Evolutionary conservation across 2,888 invertebrate species (phyloP), one percentile per base, ranked within the genome.

Genomic region (Spodoptera exigua): DNA sequence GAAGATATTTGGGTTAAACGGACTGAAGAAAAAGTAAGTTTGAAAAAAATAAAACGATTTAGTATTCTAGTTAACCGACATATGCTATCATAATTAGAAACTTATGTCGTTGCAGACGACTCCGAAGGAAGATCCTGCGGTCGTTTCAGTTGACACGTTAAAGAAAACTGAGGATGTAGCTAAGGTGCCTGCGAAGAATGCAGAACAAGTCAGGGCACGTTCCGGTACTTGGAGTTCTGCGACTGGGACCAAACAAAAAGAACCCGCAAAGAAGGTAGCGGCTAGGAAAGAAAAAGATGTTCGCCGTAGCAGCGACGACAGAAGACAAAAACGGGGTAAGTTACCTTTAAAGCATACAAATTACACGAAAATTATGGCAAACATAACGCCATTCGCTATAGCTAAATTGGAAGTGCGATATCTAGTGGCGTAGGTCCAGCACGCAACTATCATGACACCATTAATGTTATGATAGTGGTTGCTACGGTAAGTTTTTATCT

Each of bases 1-100:
- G 97, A 97, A 81, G 96, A 97, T 75, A 95, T 97, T 76, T 97
- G 97, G 97, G 94, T 97, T 32, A 95, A 95, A 79, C 91, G 96
- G 79, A 87, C 90, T 13, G 95, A 95, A 52, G 86, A 94, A 76
- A 94, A 95, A 88, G 96, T 96, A 87, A 95, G 95, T 91, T 52
- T 16, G 1, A 36, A 9, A 39, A 18, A 36, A 17, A 34, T 4
- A 4, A 17, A 36, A 32, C 32, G 1, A 43, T 34, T 51, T n/a
- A 7, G 27, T 27, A 16, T 18, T 14, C 35, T 14, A 35, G 14
- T 18, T 39, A 40, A 37, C 40, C 5, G 13, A 10, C 3, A 37
- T 0, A 17, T 35, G 1, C 32, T n/a, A 37, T 9, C 27, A 35
- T 2, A 14, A 16, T 3, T 0, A 16, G 4, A 21, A 14, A 36